Conservation (phyloP, 2,797 vertebrate species). For the Balearica regulorum region DNA sequence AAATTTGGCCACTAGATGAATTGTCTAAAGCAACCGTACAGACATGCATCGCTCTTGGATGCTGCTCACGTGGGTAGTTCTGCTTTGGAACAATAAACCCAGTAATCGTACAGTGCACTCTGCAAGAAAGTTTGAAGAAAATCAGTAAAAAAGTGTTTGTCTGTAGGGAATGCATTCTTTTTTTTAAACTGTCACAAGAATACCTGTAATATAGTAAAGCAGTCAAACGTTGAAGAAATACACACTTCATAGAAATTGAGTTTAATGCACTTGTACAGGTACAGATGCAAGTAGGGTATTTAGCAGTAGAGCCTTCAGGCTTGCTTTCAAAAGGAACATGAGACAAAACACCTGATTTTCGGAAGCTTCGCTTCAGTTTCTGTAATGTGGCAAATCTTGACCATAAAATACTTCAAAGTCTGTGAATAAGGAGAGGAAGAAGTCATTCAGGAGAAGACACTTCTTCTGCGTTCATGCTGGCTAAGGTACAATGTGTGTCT, state of each 20-base stretch:
- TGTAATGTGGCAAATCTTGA: neutral
- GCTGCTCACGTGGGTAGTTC: neutral
- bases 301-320: neutral
- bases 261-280: neutral
- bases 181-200: neutral
- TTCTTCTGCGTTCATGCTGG: neutral
- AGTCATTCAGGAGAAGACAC: neutral
- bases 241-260: neutral
- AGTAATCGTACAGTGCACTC: neutral
- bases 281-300: neutral
- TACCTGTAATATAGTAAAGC: neutral
- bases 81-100: neutral
- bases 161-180: neutral
- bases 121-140: neutral
- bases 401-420: neutral
- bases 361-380: neutral
- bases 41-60: neutral
- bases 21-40: neutral
- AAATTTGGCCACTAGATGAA: slow-evolving; percentile 16
- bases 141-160: neutral
- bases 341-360: neutral
- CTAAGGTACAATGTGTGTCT: neutral
- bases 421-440: neutral
- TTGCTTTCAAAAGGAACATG: neutral
- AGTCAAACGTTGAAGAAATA: neutral